These are phyloP conservation scores for Notodonta ziczac DNA, from an alignment of 2,888 invertebrate species.

Conservation along the genomic window DNA sequence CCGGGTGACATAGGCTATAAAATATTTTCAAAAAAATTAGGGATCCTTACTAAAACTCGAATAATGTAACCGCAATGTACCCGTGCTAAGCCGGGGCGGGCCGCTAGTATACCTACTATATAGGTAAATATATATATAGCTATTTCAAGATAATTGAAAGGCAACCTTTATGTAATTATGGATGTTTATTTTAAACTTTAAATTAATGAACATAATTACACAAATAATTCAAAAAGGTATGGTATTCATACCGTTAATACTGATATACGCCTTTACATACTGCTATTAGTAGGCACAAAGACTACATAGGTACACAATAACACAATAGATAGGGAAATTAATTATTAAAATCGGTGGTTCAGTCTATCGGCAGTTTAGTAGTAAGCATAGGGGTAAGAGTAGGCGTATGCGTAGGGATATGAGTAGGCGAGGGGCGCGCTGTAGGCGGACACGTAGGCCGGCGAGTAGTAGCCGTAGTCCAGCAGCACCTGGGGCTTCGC, in stretches of 20 bases:
- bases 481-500: slow-evolving; percentile 75
- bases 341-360: slow-evolving; percentile 1
- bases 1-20: too few species aligned
- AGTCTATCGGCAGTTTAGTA: slow-evolving; percentile 40
- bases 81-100: too few species aligned
- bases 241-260: slow-evolving; percentile 14
- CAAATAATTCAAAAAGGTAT: slow-evolving; percentile 12
- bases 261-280: slow-evolving; percentile 6
- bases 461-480: slow-evolving; percentile 72
- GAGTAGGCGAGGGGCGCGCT: slow-evolving; percentile 66
- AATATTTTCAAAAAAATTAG: too few species aligned
- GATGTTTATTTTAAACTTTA: slow-evolving; percentile 5
- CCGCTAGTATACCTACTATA: too few species aligned
- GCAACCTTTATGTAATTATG: neutral
- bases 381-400: slow-evolving; percentile 69
- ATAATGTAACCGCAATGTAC: too few species aligned
- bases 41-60: too few species aligned
- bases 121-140: too few species aligned
- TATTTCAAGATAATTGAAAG: neutral
- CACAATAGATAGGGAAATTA: slow-evolving; percentile 6
- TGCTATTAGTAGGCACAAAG: slow-evolving; percentile 7
- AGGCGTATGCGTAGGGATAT: slow-evolving; percentile 74
- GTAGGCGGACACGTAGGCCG: slow-evolving; percentile 66
- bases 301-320: neutral
- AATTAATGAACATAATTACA: slow-evolving; percentile 14